Evolutionary conservation across 2,113 vertebrate species (phyloP), one percentile per base, ranked within the genome.

Genomic region (Apistogramma diplotaenia): DNA sequence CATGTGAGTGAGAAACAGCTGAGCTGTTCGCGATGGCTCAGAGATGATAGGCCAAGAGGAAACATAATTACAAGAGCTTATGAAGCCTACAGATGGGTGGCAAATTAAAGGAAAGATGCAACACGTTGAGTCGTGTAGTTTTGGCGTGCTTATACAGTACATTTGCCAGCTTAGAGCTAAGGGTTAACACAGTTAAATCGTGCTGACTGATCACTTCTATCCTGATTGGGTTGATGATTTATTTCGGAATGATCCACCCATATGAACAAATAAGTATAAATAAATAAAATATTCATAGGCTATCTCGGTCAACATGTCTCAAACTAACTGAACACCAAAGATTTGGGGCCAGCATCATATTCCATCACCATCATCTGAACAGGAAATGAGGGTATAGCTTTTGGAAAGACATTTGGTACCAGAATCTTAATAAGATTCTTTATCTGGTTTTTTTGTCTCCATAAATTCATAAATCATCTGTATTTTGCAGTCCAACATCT

Each of bases 21-120:
- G 23, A 62, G 37, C 43, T 53, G 12, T 11, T 61, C 72, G 12
- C 13, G 11, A n/a, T 9, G 19, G 29, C 79, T 62, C 11, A 16
- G n/a, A 54, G 61, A 49, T 9, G 8, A 56, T 31, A 21, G 49
- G 35, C 35, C 21, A 31, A 72, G 31, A 23, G 53, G 21, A 31
- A 58, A 65, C 60, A 54, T 85, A 75, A 83, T 84, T 76, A 79
- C 10, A 78, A 79, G 19, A 59, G 13, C 46, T 43, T 18, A 74
- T 65, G 56, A 87, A 85, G 77, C 29, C 58, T 37, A 70, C 10
- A 51, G 43, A 70, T 51, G 43, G 25, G 2, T 70, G 43, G 51
- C 65, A 70, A 31, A 51, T 70, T 31, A 51, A 70, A 51, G 65
- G 0, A 51, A 70, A 51, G 43, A 13, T 29, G 25, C 51, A 13